Percentiles rank a stretch among this genome's conserved stretches.
phyloP scores from a whole-genome alignment of 2,888 invertebrate species.

The Mylabris sibirica region DNA sequence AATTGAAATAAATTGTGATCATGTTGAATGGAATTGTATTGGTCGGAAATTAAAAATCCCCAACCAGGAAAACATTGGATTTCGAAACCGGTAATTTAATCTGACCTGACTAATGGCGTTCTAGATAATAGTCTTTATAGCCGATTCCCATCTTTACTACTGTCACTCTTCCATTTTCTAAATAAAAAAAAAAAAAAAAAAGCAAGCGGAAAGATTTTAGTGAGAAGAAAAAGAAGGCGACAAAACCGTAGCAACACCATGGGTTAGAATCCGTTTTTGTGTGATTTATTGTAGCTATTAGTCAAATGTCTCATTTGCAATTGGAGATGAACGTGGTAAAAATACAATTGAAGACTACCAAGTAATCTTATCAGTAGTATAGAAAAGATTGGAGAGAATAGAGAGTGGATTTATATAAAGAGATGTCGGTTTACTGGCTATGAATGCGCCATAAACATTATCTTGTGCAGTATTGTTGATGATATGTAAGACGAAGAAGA shows the following conservation, averaged over 20 bases:
- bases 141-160: constrained; percentile 48
- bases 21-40: constrained; percentile 4
- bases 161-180: constrained; percentile 43
- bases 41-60: constrained; percentile 55
- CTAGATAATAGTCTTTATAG: constrained; percentile 54
- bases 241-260: constrained; percentile 35
- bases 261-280: constrained; percentile 44
- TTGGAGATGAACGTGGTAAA: constrained; percentile 43
- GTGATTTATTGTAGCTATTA: constrained; percentile 56
- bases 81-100: constrained; percentile 54
- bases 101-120: constrained; percentile 57
- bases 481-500: constrained; percentile 49
- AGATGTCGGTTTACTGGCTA: constrained; percentile 49
- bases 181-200: neutral
- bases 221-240: constrained; percentile 42
- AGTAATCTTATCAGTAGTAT: constrained; percentile 40
- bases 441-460: constrained; percentile 55
- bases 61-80: constrained; percentile 52
- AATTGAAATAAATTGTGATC: constrained; percentile 19
- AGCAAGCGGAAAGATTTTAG: neutral
- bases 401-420: constrained; percentile 39
- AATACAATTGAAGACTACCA: constrained; percentile 37
- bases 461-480: constrained; percentile 50
- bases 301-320: constrained; percentile 56
- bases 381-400: constrained; percentile 13